These are phyloP conservation scores for Chiroxiphia lanceolata DNA, from an alignment of 2,797 vertebrate species.

Conservation along the genomic window DNA sequence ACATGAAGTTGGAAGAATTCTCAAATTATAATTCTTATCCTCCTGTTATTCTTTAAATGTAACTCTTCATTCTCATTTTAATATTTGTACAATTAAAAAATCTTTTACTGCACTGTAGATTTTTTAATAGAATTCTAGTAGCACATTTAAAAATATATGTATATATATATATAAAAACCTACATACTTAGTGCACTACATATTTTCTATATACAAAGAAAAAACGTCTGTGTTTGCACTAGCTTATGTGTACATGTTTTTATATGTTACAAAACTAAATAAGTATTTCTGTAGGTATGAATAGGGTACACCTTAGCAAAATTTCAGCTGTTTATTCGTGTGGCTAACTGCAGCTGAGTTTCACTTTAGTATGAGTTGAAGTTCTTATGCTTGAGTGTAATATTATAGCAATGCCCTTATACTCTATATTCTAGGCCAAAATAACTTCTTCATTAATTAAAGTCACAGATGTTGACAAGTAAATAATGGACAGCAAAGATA, in stretches of 20 bases:
- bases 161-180: not conserved
- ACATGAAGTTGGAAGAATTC: not conserved
- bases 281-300: not conserved
- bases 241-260: not conserved
- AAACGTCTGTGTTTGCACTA: not conserved
- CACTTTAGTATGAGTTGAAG: not conserved
- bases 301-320: not conserved
- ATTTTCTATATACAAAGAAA: not conserved
- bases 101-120: not conserved
- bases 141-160: not conserved
- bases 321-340: not conserved
- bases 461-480: not conserved
- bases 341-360: not conserved
- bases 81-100: not conserved
- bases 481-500: not conserved
- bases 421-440: not conserved
- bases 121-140: not conserved
- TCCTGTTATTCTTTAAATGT: not conserved
- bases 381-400: not conserved
- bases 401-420: not conserved
- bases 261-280: not conserved
- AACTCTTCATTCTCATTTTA: not conserved
- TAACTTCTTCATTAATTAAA: not conserved
- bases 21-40: not conserved
- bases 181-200: rapidly evolving